Conservation (phyloP, 2,888 invertebrate species). For the Gisinianus flammeolus region DNA sequence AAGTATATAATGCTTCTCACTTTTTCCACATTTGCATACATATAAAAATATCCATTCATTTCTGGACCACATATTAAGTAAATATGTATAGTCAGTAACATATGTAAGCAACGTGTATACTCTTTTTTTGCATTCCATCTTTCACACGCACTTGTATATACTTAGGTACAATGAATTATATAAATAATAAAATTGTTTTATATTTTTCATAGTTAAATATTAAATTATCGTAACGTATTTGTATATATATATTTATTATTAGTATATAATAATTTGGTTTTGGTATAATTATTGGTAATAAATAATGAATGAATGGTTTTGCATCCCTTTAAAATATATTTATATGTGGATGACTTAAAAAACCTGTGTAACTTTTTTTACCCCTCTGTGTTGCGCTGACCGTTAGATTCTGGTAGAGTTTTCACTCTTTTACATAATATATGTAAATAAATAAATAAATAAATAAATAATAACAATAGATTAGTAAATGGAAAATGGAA, state of each 20-base stretch:
- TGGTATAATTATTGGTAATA: slow-evolving; percentile 16
- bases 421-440: neutral
- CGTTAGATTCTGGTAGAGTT: neutral
- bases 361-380: slow-evolving; percentile 31
- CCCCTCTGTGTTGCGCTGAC: slow-evolving; percentile 34
- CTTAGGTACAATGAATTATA: neutral
- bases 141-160: neutral
- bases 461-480: too few species aligned
- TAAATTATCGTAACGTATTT: too few species aligned
- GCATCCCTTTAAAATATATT: neutral
- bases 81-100: neutral
- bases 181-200: neutral
- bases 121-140: neutral
- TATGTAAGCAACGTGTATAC: neutral
- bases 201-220: neutral
- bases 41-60: neutral
- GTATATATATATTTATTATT: too few species aligned
- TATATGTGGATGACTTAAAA: neutral
- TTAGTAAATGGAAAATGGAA: neutral
- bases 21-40: neutral
- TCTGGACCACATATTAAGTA: neutral
- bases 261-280: neutral
- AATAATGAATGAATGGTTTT: slow-evolving; percentile 1
- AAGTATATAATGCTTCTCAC: neutral
- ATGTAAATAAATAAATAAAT: neutral